Base-by-base conservation (phyloP, 2,888 invertebrate genomes). In the Micropterix aruncella region DNA sequence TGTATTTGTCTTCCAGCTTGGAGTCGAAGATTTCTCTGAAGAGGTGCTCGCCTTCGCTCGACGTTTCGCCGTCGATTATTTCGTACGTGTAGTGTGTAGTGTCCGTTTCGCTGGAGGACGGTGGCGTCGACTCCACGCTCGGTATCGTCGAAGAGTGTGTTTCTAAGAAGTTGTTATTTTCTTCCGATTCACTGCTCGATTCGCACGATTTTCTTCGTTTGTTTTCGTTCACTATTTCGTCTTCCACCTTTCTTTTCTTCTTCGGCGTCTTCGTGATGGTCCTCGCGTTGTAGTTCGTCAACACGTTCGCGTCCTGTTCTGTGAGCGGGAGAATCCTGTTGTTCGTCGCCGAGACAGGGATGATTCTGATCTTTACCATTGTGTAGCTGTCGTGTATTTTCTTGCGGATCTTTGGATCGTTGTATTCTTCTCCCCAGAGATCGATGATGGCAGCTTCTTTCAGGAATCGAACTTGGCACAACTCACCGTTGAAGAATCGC, bases 381-480 rank as follows among this genome's bases (percentile, higher is more conserved):
- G 62, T 62, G 47, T 65, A 72, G 48, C 70, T 70, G 58, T 71
- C 70, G 52, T 70, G 70, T 48, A 72, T 70, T 51, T 71, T 72
- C 0, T 64, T 63, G 50, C 60, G 61, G 41, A 71, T 71, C 16
- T 67, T 57, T 4, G 69, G 70, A 46, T 72, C 68, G 46, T 72
- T 67, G 46, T 72, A 72, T 47, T 69, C 70, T 2, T 62, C 51
- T 5, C 71, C 71, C 71, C 71, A 72, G 3, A 72, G 61, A 40
- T 72, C 71, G 52, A 68, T 56, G n/a, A 72, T 70, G 1, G 71
- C 71, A 2, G 71, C 63, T 56, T 72, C 71, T 50, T 72, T 72
- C 2, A 72, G 57, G 48, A 65, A 71, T 9, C 68, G 56, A 0
- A 71, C 71, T 61, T 72, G 71, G 45, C 71, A 72, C 1, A 72